These are phyloP conservation scores for Drosophila fulvimacula DNA, from an alignment of 2,888 invertebrate species.

Conservation along the genomic window DNA sequence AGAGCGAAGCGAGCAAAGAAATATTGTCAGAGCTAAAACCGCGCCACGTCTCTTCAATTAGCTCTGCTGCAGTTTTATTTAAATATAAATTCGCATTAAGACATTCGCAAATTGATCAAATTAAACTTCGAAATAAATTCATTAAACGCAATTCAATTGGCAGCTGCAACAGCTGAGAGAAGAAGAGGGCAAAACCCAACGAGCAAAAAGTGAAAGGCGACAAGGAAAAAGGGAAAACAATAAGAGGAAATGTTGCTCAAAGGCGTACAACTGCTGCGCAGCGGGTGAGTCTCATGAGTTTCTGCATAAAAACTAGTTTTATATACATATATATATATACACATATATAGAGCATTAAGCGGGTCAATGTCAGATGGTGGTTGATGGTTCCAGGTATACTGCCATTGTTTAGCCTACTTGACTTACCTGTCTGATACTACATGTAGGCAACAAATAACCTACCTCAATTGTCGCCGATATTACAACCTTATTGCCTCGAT, in stretches of 20 bases:
- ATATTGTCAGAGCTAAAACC: conserved; percentile 13
- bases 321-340: conserved; percentile 3
- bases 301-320: neutral
- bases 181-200: neutral
- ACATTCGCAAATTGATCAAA: conserved; percentile 52
- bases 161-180: conserved; percentile 39
- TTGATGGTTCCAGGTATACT: neutral
- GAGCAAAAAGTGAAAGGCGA: conserved; percentile 62
- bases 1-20: neutral
- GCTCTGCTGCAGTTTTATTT: conserved; percentile 39
- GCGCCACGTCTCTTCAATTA: conserved; percentile 47
- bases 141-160: conserved; percentile 64
- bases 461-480: conserved; percentile 30
- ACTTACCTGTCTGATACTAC: conserved; percentile 34
- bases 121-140: conserved; percentile 68
- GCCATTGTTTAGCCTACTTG: conserved; percentile 44
- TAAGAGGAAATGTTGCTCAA: conserved; percentile 66
- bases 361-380: conserved; percentile 47
- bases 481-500: conserved; percentile 17
- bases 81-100: conserved; percentile 67
- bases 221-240: conserved; percentile 19
- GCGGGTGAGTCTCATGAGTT: conserved; percentile 59
- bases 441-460: conserved; percentile 28
- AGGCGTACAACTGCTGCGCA: conserved; percentile 68
- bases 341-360: conserved; percentile 28